Conservation (phyloP, 2,888 invertebrate genomes). For the Periphyllus acericola region DNA sequence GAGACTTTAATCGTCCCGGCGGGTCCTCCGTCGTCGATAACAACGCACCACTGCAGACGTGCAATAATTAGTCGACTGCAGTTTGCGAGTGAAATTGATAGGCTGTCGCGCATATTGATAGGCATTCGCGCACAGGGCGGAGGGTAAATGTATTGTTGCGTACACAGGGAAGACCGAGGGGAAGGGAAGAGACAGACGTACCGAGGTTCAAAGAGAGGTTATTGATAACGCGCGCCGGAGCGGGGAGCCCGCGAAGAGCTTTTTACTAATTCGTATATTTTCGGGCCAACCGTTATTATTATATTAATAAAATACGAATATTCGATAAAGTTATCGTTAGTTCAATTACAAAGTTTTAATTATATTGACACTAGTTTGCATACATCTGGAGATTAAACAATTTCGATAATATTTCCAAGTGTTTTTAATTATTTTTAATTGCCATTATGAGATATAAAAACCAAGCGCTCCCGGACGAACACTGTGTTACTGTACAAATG, state of each 20-base stretch:
- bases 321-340: slow-evolving; percentile 27
- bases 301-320: background rate
- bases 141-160: background rate
- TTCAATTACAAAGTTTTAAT: slow-evolving; percentile 56
- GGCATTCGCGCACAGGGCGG: background rate
- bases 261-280: background rate
- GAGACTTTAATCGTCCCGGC: background rate
- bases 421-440: slow-evolving; percentile 29
- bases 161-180: background rate
- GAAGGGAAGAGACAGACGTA: background rate
- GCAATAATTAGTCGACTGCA: background rate
- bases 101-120: background rate
- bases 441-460: too few relatives aligned
- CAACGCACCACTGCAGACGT: background rate
- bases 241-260: background rate
- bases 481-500: background rate
- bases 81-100: background rate
- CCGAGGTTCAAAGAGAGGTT: background rate
- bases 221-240: background rate
- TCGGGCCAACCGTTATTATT: background rate
- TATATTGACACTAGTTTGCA: slow-evolving; percentile 35
- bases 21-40: background rate
- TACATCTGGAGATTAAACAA: slow-evolving; percentile 2
- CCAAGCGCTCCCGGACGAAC: too few relatives aligned
- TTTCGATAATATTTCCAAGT: slow-evolving; percentile 2